phyloP scores from a whole-genome alignment of 2,888 invertebrate genomes.

The Himalopsyche kuldschensis region DNA sequence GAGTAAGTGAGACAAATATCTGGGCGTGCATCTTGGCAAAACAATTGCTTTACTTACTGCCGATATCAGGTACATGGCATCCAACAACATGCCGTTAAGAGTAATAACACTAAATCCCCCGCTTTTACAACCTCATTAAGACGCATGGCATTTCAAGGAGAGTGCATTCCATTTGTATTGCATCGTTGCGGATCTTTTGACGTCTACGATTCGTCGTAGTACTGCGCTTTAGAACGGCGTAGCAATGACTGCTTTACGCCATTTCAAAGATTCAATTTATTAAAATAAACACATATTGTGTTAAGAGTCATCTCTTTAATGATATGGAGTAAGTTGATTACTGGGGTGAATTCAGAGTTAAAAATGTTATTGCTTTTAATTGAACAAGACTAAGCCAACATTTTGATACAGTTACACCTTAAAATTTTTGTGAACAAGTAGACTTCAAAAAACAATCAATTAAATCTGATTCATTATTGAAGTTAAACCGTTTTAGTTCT shows the following conservation, averaged over 20 bases:
- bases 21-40: not conserved
- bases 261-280: not conserved
- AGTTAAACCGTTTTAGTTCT: no score
- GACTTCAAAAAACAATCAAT: no score
- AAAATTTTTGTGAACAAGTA: no score
- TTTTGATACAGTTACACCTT: not conserved
- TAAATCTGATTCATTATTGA: no score
- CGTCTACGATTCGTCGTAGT: not conserved
- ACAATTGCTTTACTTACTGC: not conserved
- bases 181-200: not conserved
- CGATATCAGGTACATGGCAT: not conserved
- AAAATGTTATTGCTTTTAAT: not conserved
- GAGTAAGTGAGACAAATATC: not conserved
- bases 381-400: not conserved
- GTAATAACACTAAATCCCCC: constrained; percentile 29
- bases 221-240: not conserved
- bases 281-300: not conserved
- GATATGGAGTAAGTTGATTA: not conserved
- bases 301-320: not conserved
- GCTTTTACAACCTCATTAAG: constrained; percentile 24
- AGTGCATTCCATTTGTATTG: not conserved
- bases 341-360: not conserved
- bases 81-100: constrained; percentile 23
- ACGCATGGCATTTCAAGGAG: constrained; percentile 7
- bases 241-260: not conserved